A percentile compares a stretch with the other conserved stretches of the same genome.
These are phyloP conservation scores for Venturia canescens DNA, from an alignment of 1,140 invertebrate species.

Conservation along the genomic window DNA sequence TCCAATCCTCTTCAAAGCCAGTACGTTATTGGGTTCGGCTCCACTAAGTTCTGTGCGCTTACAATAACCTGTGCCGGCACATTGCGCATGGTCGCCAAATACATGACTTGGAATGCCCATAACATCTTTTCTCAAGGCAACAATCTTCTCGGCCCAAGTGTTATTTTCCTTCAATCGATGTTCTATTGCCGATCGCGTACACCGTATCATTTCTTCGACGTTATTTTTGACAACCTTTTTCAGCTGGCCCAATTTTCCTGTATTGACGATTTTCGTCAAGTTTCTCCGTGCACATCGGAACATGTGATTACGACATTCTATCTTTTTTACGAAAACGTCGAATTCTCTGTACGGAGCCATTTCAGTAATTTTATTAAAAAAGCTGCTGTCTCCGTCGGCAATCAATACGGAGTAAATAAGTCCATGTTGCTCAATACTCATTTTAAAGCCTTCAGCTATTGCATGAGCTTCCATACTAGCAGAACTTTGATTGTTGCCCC, in stretches of 20 bases:
- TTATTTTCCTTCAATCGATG: background rate
- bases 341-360: constrained; percentile 36
- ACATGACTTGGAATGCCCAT: constrained; percentile 10
- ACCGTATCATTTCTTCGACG: background rate
- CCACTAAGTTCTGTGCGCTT: background rate
- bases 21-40: background rate
- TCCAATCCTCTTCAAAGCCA: background rate
- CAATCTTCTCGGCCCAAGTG: background rate
- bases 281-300: constrained; percentile 10
- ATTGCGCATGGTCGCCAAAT: constrained; percentile 33
- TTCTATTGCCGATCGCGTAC: too few species aligned
- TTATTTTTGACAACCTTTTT: background rate
- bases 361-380: constrained; percentile 22
- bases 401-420: constrained; percentile 66
- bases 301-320: constrained; percentile 43
- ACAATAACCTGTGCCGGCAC: background rate
- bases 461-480: constrained; percentile 69
- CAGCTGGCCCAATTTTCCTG: background rate
- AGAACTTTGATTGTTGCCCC: constrained; percentile 44
- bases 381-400: constrained; percentile 70
- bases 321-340: constrained; percentile 6
- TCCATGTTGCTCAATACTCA: constrained; percentile 61
- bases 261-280: background rate
- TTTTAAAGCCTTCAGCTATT: constrained; percentile 67
- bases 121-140: background rate